These are phyloP conservation scores for Cerastis rubricosa DNA, from an alignment of 2,888 invertebrate genomes.

Conservation along the genomic window DNA sequence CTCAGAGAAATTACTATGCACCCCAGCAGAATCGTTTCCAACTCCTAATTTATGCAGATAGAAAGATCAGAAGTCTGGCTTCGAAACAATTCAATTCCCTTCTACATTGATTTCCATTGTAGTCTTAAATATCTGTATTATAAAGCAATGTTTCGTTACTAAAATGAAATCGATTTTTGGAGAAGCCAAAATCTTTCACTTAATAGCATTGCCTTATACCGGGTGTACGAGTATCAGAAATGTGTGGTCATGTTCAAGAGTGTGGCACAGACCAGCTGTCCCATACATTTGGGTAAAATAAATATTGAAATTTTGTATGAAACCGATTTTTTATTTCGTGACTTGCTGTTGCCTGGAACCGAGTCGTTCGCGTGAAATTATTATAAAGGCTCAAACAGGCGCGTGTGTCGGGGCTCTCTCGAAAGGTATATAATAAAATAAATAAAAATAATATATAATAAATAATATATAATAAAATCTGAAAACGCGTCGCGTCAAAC, in stretches of 20 bases:
- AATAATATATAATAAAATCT: no score
- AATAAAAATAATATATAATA: no score
- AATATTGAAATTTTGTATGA: background rate
- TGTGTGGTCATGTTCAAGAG: background rate
- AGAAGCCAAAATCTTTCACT: background rate
- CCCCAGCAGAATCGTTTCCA: conserved; percentile 16
- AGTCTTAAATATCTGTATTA: conserved; percentile 22
- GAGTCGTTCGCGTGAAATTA: no score
- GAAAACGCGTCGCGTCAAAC: no score
- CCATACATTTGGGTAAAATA: no score
- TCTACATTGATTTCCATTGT: conserved; percentile 47
- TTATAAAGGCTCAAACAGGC: no score
- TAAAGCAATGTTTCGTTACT: conserved; percentile 30
- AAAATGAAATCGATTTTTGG: conserved; percentile 4
- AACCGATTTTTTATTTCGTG: no score
- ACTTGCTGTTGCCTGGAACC: no score
- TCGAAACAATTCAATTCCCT: conserved; percentile 55
- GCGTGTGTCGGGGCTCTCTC: no score
- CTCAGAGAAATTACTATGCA: conserved; percentile 21
- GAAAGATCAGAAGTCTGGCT: conserved; percentile 58
- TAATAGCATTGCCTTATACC: background rate
- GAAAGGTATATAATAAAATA: no score
- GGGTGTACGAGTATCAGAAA: background rate
- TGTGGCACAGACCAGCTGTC: no score
- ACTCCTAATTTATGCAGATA: conserved; percentile 60